Conservation (phyloP, 2,113 vertebrate species). For the Phaethornis superciliosus region DNA sequence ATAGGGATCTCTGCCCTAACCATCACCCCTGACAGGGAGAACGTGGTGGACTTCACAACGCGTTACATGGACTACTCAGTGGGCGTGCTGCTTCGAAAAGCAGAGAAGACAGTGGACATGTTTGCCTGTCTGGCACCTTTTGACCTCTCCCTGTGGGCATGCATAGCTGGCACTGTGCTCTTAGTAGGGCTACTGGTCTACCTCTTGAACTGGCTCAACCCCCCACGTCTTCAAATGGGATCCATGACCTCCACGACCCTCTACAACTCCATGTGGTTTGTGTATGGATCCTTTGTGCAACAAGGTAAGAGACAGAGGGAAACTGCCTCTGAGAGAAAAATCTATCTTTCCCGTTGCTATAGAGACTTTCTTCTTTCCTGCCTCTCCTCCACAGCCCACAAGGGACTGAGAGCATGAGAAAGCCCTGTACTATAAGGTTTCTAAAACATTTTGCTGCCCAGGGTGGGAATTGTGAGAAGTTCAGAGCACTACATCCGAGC, state of each 20-base stretch:
- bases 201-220: slow-evolving; percentile 97
- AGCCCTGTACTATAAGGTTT: background rate
- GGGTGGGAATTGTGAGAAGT: accelerated
- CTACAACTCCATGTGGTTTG: slow-evolving; percentile 99
- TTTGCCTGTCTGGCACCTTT: slow-evolving; percentile 97
- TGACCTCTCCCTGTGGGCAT: slow-evolving; percentile 96
- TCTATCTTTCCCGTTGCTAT: accelerated
- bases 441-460: background rate
- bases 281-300: slow-evolving; percentile 97
- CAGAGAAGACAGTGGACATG: slow-evolving; percentile 96
- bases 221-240: slow-evolving; percentile 94
- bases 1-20: slow-evolving; percentile 96
- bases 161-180: slow-evolving; percentile 95
- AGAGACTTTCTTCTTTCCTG: background rate
- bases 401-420: background rate
- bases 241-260: slow-evolving; percentile 95
- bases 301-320: slow-evolving; percentile 85
- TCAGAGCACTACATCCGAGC: background rate
- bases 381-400: background rate
- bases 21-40: slow-evolving; percentile 96
- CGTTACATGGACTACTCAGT: slow-evolving; percentile 99
- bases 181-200: slow-evolving; percentile 94
- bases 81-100: slow-evolving; percentile 92
- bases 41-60: slow-evolving; percentile 96
- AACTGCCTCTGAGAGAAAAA: background rate